Evolutionary conservation across 2,113 vertebrate genomes (phyloP).

Genomic region (Mesitornis unicolor): DNA sequence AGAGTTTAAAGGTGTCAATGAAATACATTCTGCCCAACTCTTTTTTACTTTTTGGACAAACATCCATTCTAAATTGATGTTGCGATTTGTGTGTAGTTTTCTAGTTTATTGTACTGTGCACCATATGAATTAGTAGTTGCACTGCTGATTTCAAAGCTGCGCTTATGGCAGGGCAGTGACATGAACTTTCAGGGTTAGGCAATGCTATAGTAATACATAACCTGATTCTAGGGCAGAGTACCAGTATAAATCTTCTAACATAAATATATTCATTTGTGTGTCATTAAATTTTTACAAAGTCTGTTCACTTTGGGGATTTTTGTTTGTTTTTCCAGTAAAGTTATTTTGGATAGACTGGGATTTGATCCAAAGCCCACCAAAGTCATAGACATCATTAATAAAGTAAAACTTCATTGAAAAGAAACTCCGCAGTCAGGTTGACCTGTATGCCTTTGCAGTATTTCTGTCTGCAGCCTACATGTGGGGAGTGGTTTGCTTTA

Average conservation of each 20-base stretch:
- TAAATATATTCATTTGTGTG: background rate
- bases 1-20: background rate
- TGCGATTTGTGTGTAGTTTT: background rate
- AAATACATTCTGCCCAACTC: background rate
- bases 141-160: background rate
- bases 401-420: conserved; percentile 28
- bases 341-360: background rate
- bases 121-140: background rate
- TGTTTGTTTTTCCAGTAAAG: background rate
- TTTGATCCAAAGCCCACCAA: background rate
- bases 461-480: background rate
- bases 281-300: background rate
- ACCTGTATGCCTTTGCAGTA: conserved; percentile 26
- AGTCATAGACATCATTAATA: background rate
- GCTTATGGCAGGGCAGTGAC: background rate
- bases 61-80: background rate
- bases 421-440: background rate
- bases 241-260: background rate
- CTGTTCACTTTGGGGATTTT: background rate
- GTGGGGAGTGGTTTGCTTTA: background rate
- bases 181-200: background rate
- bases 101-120: background rate
- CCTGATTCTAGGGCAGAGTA: background rate
- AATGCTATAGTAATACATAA: background rate
- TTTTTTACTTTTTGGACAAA: background rate